Evolutionary conservation across 2,888 invertebrate species (phyloP).

Genomic region (Xestia xanthographa): DNA sequence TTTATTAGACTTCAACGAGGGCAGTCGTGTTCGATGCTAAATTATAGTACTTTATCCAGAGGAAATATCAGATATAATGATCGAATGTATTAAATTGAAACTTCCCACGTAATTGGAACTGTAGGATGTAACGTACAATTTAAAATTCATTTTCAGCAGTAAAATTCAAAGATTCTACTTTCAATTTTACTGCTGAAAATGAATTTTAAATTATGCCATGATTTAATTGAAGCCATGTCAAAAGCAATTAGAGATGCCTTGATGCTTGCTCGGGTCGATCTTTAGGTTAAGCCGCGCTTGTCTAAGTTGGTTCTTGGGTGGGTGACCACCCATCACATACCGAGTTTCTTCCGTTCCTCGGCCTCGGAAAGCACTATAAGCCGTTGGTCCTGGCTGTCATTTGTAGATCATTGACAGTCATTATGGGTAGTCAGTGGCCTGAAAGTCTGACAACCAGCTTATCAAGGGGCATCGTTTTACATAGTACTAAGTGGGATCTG

Average conservation of each 20-base stretch:
- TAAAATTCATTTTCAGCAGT: slow-evolving; percentile 14
- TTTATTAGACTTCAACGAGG: slow-evolving; percentile 17
- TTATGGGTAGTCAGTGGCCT: too few relatives aligned
- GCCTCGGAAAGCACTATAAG: too few relatives aligned
- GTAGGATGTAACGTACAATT: neutral
- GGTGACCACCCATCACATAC: too few relatives aligned
- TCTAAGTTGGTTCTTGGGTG: too few relatives aligned
- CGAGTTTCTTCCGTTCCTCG: too few relatives aligned
- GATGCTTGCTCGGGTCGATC: neutral
- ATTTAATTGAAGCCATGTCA: slow-evolving; percentile 12
- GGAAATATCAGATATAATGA: slow-evolving; percentile 21
- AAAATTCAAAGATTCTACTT: slow-evolving; percentile 13
- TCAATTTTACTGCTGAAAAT: too few relatives aligned
- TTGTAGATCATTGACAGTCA: too few relatives aligned
- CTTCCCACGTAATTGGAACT: slow-evolving; percentile 14
- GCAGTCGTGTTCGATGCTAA: slow-evolving; percentile 16
- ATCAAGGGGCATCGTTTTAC: too few relatives aligned
- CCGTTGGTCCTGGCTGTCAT: too few relatives aligned
- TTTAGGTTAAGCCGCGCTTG: too few relatives aligned
- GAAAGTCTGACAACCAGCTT: too few relatives aligned
- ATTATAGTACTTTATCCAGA: slow-evolving; percentile 39
- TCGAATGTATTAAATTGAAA: slow-evolving; percentile 15
- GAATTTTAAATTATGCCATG: neutral
- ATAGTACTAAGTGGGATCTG: too few relatives aligned
- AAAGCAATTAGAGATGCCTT: neutral